Evolutionary conservation across 2,797 vertebrate species (phyloP).

Genomic region (Loriculus beryllinus): DNA sequence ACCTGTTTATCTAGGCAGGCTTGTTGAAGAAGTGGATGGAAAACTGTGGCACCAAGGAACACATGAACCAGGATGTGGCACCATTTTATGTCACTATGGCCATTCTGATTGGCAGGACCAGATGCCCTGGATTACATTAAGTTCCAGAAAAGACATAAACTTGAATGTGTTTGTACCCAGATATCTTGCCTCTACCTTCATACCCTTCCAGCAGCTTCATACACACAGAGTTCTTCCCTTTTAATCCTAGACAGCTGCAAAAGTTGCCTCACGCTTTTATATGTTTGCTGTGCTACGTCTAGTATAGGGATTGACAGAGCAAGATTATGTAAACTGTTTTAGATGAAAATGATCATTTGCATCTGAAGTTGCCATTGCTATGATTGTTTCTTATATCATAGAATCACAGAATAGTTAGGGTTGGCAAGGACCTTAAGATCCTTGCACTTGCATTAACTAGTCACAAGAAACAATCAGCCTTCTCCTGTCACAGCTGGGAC

Average conservation of each 20-base stretch:
- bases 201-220: not conserved
- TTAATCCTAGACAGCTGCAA: not conserved
- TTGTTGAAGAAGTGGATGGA: not conserved
- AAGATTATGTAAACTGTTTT: not conserved
- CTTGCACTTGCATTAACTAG: not conserved
- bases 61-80: not conserved
- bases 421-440: not conserved
- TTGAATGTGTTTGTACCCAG: not conserved
- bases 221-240: not conserved
- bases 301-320: not conserved
- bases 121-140: fast-evolving
- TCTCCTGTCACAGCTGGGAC: not conserved
- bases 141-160: not conserved
- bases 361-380: not conserved
- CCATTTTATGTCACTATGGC: fast-evolving
- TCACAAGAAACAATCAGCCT: not conserved
- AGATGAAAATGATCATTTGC: not conserved
- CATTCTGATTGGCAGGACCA: not conserved
- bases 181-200: not conserved
- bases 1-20: not conserved
- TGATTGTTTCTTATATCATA: not conserved
- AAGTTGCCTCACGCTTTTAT: not conserved
- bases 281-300: not conserved
- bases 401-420: not conserved
- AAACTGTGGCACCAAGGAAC: not conserved